Conservation (phyloP, 2,113 vertebrate species). For the Chamaetylas fuelleborni region DNA sequence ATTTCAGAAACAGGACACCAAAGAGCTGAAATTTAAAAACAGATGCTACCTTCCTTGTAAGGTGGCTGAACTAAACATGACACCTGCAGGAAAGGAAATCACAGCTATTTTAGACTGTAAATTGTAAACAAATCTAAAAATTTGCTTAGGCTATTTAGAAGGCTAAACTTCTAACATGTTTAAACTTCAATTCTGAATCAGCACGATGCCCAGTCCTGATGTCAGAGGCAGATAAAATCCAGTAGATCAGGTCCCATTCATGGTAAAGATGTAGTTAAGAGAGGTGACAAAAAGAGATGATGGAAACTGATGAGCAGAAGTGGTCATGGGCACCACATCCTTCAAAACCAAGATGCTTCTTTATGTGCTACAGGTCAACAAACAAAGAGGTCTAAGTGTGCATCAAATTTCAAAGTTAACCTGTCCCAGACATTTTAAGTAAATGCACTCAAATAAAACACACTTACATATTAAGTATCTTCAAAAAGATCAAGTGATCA, state of each 20-base stretch:
- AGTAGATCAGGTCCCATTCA: background rate
- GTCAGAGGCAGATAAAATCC: background rate
- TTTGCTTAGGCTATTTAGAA: background rate
- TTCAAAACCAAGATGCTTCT: background rate
- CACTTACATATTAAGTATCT: background rate
- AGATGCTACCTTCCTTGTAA: background rate
- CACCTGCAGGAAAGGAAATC: background rate
- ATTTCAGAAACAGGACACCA: background rate
- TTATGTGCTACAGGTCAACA: background rate
- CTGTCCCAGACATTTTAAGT: background rate
- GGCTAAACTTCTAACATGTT: background rate
- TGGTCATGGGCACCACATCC: background rate
- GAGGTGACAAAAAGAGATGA: accelerated
- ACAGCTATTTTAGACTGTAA: background rate
- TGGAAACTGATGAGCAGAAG: background rate
- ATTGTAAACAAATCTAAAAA: background rate
- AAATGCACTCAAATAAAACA: background rate
- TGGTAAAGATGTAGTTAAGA: background rate
- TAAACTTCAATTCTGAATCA: background rate
- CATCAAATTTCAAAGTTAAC: background rate
- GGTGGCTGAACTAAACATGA: background rate
- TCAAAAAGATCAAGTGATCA: background rate
- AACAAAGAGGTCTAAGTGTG: background rate
- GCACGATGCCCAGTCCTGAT: background rate
- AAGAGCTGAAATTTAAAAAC: background rate